A percentile compares a stretch with the other conserved stretches of the same genome.
phyloP scores from a whole-genome alignment of 2,888 invertebrate genomes.

The Uloborus plumipes region DNA sequence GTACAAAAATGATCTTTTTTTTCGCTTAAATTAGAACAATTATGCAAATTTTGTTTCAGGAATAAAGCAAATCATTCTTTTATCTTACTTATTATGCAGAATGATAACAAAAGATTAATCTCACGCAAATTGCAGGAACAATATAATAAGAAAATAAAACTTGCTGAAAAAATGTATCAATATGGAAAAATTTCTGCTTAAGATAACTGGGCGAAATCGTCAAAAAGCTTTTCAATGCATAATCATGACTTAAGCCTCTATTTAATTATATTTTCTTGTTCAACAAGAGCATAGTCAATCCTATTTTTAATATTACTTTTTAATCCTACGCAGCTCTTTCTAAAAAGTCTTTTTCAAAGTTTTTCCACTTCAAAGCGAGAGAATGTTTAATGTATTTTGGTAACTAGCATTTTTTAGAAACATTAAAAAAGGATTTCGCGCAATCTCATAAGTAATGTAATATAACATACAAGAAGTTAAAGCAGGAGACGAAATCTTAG shows the following conservation, averaged over 20 bases:
- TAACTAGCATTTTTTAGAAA: too few relatives aligned
- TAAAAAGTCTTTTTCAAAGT: too few relatives aligned
- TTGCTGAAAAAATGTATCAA: neutral
- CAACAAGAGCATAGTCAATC: too few relatives aligned
- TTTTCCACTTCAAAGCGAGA: too few relatives aligned
- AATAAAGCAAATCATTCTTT: conserved; percentile 51
- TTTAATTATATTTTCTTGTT: neutral
- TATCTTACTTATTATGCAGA: conserved; percentile 54
- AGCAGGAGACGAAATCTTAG: too few relatives aligned
- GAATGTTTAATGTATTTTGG: too few relatives aligned
- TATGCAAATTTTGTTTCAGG: conserved; percentile 46
- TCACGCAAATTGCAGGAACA: conserved; percentile 40
- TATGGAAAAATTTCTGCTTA: neutral
- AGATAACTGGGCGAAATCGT: neutral
- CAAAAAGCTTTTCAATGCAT: neutral
- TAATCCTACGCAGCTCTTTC: too few relatives aligned
- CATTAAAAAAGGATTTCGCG: too few relatives aligned
- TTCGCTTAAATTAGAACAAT: conserved; percentile 39
- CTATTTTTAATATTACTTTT: too few relatives aligned
- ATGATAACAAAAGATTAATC: conserved; percentile 60
- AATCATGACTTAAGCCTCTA: neutral
- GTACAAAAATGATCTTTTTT: conserved; percentile 38
- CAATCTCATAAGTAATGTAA: too few relatives aligned
- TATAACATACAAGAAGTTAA: too few relatives aligned
- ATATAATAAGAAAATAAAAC: conserved; percentile 2